These are phyloP conservation scores for Chelon labrosus DNA, from an alignment of 2,797 vertebrate genomes.

Conservation along the genomic window DNA sequence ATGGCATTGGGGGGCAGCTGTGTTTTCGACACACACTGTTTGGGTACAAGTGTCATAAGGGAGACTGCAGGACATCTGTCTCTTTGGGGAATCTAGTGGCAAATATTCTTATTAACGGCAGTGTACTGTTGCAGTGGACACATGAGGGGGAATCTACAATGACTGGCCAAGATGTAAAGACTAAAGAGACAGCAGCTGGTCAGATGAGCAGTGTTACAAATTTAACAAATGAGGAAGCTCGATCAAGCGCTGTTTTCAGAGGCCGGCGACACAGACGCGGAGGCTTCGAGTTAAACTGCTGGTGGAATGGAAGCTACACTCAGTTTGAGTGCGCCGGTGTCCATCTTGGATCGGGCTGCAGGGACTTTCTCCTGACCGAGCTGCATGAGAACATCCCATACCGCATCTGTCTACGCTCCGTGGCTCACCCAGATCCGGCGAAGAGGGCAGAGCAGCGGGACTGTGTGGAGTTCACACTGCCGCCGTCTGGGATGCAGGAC, in stretches of 20 bases:
- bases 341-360: conserved; percentile 90
- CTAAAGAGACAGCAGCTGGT: conserved; percentile 20
- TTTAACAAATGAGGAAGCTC: conserved; percentile 30
- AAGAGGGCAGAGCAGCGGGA: conserved; percentile 69
- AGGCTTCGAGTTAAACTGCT: conserved; percentile 92
- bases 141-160: conserved; percentile 21
- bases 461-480: conserved; percentile 93
- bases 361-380: conserved; percentile 91
- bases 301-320: conserved; percentile 96
- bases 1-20: conserved; percentile 80
- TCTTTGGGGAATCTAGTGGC: conserved; percentile 87
- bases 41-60: conserved; percentile 86
- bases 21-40: conserved; percentile 89
- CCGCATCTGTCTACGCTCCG: conserved; percentile 90
- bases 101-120: conserved; percentile 92
- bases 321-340: conserved; percentile 94
- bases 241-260: conserved; percentile 64
- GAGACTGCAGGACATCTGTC: conserved; percentile 85
- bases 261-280: conserved; percentile 74
- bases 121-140: conserved; percentile 93
- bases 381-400: conserved; percentile 94
- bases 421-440: conserved; percentile 70
- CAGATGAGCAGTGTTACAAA: conserved; percentile 22
- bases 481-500: conserved; percentile 93
- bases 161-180: not conserved